Evolutionary conservation across 1,140 invertebrate genomes (phyloP).

Genomic region (Drosophila miranda): DNA sequence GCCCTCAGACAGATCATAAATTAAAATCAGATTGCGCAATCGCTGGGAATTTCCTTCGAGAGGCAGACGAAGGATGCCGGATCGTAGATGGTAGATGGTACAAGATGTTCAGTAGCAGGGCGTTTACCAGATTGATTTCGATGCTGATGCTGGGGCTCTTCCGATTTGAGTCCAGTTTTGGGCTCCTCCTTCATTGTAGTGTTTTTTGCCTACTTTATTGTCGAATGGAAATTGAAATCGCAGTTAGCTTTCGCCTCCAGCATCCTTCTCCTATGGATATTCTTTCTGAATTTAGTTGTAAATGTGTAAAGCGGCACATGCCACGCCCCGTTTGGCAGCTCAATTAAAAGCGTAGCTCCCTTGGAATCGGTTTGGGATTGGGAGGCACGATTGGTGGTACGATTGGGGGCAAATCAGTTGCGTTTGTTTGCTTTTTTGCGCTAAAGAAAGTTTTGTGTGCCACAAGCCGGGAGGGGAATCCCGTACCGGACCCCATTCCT

Average conservation of each 20-base stretch:
- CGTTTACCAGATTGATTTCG: slow-evolving; percentile 45
- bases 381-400: slow-evolving; percentile 30
- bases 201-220: slow-evolving; percentile 72
- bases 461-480: slow-evolving; percentile 1
- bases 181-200: slow-evolving; percentile 50
- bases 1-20: slow-evolving; percentile 59
- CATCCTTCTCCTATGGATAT: slow-evolving; percentile 2
- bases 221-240: slow-evolving; percentile 80
- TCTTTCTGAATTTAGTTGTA: slow-evolving; percentile 74
- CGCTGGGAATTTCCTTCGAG: slow-evolving; percentile 67
- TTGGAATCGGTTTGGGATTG: slow-evolving; percentile 16
- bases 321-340: slow-evolving; percentile 78
- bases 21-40: slow-evolving; percentile 79
- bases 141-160: slow-evolving; percentile 1
- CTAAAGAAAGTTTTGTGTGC: neutral
- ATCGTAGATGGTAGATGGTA: too few relatives aligned
- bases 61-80: neutral
- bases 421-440: slow-evolving; percentile 46
- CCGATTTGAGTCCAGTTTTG: slow-evolving; percentile 16
- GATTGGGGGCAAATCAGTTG: slow-evolving; percentile 5
- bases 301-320: slow-evolving; percentile 78
- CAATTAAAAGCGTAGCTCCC: slow-evolving; percentile 76
- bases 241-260: slow-evolving; percentile 66
- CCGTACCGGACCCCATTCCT: slow-evolving; percentile 1
- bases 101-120: slow-evolving; percentile 20